Evolutionary conservation across 2,797 vertebrate genomes (phyloP).

Genomic region (Micropoecilia bifurca): DNA sequence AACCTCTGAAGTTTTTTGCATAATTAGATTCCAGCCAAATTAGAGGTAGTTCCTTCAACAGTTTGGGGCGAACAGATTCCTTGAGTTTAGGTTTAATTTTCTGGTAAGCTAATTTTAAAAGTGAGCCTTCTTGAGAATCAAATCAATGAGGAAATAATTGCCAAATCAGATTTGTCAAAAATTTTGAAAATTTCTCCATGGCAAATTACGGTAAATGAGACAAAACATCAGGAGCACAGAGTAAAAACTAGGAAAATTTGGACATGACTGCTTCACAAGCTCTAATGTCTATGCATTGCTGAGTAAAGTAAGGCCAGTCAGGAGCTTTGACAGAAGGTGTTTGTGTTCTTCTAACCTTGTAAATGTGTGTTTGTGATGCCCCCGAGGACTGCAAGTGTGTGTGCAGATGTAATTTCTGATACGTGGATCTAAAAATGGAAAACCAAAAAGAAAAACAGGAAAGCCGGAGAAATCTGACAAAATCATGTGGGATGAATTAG

Average conservation of each 20-base stretch:
- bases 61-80: slow-evolving; percentile 31
- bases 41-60: slow-evolving; percentile 15
- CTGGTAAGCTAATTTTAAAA: slow-evolving; percentile 25
- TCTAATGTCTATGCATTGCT: slow-evolving; percentile 23
- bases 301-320: slow-evolving; percentile 36
- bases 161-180: slow-evolving; percentile 24
- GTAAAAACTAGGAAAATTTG: slow-evolving; percentile 26
- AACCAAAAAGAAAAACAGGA: background rate
- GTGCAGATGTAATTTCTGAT: slow-evolving; percentile 19
- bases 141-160: slow-evolving; percentile 13
- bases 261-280: slow-evolving; percentile 49
- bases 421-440: slow-evolving; percentile 19
- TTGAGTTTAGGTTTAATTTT: slow-evolving; percentile 39
- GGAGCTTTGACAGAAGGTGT: slow-evolving; percentile 37
- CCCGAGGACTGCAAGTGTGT: slow-evolving; percentile 4
- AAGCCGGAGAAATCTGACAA: slow-evolving; percentile 22
- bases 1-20: slow-evolving; percentile 9
- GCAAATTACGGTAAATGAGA: slow-evolving; percentile 36
- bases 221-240: slow-evolving; percentile 21
- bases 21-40: slow-evolving; percentile 9
- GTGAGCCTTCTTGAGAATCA: slow-evolving; percentile 35
- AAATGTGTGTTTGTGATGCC: slow-evolving; percentile 25
- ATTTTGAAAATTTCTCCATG: slow-evolving; percentile 7
- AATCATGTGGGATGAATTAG: slow-evolving; percentile 89
- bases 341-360: slow-evolving; percentile 3